Conservation (phyloP, 2,888 invertebrate genomes). For the Platynereis dumerilii region DNA sequence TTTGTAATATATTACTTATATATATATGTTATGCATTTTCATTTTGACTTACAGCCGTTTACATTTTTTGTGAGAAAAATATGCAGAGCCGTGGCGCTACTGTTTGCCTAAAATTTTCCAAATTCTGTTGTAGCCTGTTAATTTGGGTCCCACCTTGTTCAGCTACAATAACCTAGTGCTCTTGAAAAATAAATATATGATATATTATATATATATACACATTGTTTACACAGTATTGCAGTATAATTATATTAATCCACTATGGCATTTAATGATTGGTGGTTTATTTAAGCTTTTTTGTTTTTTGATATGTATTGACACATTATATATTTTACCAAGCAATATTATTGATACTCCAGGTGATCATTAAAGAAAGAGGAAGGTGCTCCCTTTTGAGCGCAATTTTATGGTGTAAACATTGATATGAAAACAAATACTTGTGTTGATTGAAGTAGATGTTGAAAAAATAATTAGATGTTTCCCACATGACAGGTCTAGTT, state of each 20-base stretch:
- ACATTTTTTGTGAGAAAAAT: too few relatives aligned
- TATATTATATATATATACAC: slow-evolving; percentile 2
- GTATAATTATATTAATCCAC: slow-evolving; percentile 26
- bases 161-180: too few relatives aligned
- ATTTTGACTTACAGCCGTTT: too few relatives aligned
- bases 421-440: too few relatives aligned
- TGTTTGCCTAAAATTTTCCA: too few relatives aligned
- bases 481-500: slow-evolving; percentile 28
- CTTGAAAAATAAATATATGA: too few relatives aligned
- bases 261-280: slow-evolving; percentile 32
- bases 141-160: too few relatives aligned
- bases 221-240: slow-evolving; percentile 29
- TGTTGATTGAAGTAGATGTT: too few relatives aligned
- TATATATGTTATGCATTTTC: too few relatives aligned
- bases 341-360: slow-evolving; percentile 16
- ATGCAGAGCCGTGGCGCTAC: too few relatives aligned
- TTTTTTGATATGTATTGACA: slow-evolving; percentile 30
- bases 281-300: slow-evolving; percentile 30
- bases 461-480: slow-evolving; percentile 14
- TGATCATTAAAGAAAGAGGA: slow-evolving; percentile 27
- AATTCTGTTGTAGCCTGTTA: too few relatives aligned
- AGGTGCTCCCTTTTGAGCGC: slow-evolving; percentile 60
- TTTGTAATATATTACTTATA: too few relatives aligned
- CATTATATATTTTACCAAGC: slow-evolving; percentile 29
- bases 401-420: slow-evolving; percentile 30